Percentiles rank a stretch among this genome's conserved stretches.
Conservation (phyloP, 2,888 invertebrate species). For the Gandaritis pyraliata region DNA sequence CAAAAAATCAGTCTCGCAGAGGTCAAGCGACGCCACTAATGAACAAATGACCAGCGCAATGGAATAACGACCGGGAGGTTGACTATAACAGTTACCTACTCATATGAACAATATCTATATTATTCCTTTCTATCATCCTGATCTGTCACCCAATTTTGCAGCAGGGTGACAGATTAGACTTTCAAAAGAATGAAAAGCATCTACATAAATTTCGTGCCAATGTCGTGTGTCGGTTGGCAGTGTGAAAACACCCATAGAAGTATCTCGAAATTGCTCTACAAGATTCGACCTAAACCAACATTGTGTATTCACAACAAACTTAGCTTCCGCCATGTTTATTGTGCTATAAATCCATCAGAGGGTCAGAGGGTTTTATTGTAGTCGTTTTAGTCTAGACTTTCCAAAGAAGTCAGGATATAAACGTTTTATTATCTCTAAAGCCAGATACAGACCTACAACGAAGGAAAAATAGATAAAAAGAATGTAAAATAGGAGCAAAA, state of each 20-base stretch:
- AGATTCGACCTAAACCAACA: constrained; percentile 17
- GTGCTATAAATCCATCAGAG: constrained; percentile 20
- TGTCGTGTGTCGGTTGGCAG: no score
- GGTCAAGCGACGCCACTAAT: constrained; percentile 43
- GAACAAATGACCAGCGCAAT: constrained; percentile 50
- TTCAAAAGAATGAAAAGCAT: no score
- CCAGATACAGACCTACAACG: neutral
- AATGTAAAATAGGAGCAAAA: no score
- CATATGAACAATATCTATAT: neutral
- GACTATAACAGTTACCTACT: constrained; percentile 33
- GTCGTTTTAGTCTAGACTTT: constrained; percentile 22
- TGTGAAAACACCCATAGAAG: no score
- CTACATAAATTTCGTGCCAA: no score
- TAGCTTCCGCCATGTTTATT: constrained; percentile 15
- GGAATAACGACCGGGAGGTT: constrained; percentile 45
- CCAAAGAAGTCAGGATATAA: constrained; percentile 8
- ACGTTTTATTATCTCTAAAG: constrained; percentile 13
- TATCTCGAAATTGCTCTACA: neutral
- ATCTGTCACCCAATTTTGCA: no score
- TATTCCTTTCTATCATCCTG: no score
- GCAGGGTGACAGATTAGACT: no score
- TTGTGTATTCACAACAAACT: constrained; percentile 24
- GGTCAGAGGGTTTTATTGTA: constrained; percentile 22
- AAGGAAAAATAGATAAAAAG: no score
- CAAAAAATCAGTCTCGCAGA: constrained; percentile 28